Evolutionary conservation across 1,140 invertebrate genomes (phyloP), one percentile per base, ranked within the genome.

Genomic region (Listronotus oregonensis): DNA sequence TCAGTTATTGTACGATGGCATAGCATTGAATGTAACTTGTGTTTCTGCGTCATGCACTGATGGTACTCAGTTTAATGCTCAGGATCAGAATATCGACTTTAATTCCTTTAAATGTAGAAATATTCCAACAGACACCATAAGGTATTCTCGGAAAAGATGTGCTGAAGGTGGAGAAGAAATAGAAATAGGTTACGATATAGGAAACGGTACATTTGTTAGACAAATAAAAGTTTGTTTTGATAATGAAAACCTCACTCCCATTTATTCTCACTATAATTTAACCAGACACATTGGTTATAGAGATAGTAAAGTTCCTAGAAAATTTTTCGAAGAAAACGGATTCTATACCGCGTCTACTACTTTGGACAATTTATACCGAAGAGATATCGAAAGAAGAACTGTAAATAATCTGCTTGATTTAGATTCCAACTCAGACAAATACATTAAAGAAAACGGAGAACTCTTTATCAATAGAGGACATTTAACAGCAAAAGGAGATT

Each of bases 401-500:
- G 58, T 82, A 3, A 66, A 68, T 11, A 55, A 17, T 4, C 66
- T 78, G 4, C 31, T 83, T 0, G 74, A 73, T 6, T 77, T 80
- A 0, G n/a, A 27, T 4, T 18, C 72, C 39, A 58, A 75, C 12
- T 75, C 72, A 3, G 37, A 42, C 0, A 57, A 69, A 46, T 78
- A 77, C 59, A 70, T 82, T 2, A 62, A 70, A 6, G 37, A 34
- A 49, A 80, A 84, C 31, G 87, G 87, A 15, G 87, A 89, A 43
- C 62, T 66, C 17, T 86, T 72, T 70, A 69, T 90, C 51, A 80
- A 87, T 0, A 80, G 86, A 39, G 88, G 88, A 18, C 89, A 90
- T 69, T 77, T 90, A n/a, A 80, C 84, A 0, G 87, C 89, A 27
- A 88, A 88, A 72, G 83, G 81, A 34, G 88, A 90, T 72, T 86